Evolutionary conservation across 2,113 vertebrate genomes (phyloP), one percentile per base, ranked within the genome.

Genomic region (Myanophis thanlyinensis): DNA sequence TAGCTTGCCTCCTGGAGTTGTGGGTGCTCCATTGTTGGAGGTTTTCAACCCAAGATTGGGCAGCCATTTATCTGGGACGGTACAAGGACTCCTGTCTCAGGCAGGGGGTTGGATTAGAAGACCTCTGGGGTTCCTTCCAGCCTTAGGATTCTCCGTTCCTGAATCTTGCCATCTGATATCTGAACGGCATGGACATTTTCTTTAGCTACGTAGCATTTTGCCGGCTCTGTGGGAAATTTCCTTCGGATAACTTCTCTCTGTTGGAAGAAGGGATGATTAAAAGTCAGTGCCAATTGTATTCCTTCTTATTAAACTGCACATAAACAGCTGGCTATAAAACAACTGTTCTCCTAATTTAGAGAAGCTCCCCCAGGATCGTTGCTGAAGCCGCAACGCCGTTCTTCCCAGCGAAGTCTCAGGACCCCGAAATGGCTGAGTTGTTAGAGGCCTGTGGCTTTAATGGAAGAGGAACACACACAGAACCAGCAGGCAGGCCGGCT

Each of bases 161-260:
- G n/a, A 73, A n/a, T 20, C 47, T 47, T 97, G 95, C 95, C 91
- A 95, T 96, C 97, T 96, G 92, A 95, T 93, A 93, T 96, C 86
- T 89, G 96, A 93, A 86, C 54, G 73, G 95, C 95, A 96, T 84
- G 90, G 91, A 62, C 18, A 53, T 94, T 93, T 88, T 92, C 92
- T 97, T 97, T 96, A 94, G 94, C 96, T 91, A 40, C 3, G 0
- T 3, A 73, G 13, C 62, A 35, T 13, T 67, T n/a, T 13, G 11
- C 30, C 59, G 13, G 11, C 59, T n/a, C 62, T 0, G 12, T 2
- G 4, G 30, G 12, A 35, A 67, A n/a, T 73, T 35, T 73, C n/a
- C 62, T n/a, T 6, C 0, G n/a, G 62, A 73, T 35, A 35, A 35
- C n/a, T 35, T 35, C n/a, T 73, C 62, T 35, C 62, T 12, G 35